Conservation (phyloP, 2,113 vertebrate genomes). For the Numenius arquata region DNA sequence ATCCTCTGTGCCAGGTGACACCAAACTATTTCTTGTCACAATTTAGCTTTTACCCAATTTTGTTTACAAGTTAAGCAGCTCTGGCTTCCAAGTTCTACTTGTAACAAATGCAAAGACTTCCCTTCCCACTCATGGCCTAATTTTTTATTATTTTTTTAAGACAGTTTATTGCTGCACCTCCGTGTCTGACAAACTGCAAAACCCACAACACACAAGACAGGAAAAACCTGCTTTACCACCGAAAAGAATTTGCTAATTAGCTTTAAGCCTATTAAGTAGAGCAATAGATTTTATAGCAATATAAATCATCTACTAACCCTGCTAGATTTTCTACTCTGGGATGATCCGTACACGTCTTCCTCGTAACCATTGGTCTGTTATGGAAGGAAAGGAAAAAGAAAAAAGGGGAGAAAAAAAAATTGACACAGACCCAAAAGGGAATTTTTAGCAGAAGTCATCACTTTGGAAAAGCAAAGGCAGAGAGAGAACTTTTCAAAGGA, state of each 20-base stretch:
- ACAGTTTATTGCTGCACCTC: neutral
- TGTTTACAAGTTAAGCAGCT: neutral
- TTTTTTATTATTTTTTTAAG: neutral
- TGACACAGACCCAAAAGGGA: neutral
- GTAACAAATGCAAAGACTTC: neutral
- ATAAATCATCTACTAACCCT: conserved; percentile 80
- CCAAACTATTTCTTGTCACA: neutral
- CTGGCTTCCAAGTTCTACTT: neutral
- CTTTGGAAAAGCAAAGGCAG: neutral
- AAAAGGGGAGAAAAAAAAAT: neutral
- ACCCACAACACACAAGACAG: neutral
- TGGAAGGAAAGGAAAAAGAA: neutral
- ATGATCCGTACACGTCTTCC: conserved; percentile 73
- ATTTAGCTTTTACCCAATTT: neutral
- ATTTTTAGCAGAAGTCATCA: neutral
- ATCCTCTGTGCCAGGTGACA: neutral
- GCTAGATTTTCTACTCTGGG: conserved; percentile 80
- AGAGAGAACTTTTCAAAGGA: neutral
- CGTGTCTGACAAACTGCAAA: neutral
- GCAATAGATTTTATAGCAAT: neutral
- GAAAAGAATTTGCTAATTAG: conserved; percentile 11
- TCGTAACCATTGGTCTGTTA: conserved; percentile 84
- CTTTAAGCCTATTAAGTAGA: conserved; percentile 11
- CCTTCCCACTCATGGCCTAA: neutral
- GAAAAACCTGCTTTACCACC: conserved; percentile 12